These are phyloP conservation scores for Prorops nasuta DNA, from an alignment of 1,140 invertebrate species.

Conservation along the genomic window DNA sequence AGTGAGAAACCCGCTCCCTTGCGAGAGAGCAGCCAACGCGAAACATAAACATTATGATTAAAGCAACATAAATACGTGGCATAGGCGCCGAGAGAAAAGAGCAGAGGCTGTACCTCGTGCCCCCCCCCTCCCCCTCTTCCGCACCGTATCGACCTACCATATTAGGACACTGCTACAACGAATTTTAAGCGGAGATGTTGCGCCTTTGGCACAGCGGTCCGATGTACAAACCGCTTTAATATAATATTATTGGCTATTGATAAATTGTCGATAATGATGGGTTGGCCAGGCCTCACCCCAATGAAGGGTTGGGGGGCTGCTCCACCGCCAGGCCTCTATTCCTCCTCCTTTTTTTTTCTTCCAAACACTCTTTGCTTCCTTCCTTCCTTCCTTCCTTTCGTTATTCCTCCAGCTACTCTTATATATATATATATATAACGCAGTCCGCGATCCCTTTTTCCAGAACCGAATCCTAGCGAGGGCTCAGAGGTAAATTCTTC, in stretches of 20 bases:
- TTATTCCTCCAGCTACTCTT: slow-evolving; percentile 11
- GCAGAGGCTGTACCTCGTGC: neutral
- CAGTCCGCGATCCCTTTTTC: neutral
- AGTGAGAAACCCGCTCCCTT: no score
- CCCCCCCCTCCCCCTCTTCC: no score
- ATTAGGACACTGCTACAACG: slow-evolving; percentile 6
- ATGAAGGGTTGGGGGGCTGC: slow-evolving; percentile 12
- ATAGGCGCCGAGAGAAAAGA: slow-evolving; percentile 22
- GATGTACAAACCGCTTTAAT: slow-evolving; percentile 48
- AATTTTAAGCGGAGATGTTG: slow-evolving; percentile 29
- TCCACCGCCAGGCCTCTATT: neutral
- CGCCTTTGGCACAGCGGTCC: slow-evolving; percentile 32
- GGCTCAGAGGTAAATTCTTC: neutral
- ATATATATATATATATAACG: no score
- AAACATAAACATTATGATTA: slow-evolving; percentile 50
- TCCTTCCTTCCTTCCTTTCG: neutral
- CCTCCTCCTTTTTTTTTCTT: neutral
- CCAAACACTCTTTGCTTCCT: slow-evolving; percentile 1
- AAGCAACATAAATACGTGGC: slow-evolving; percentile 46
- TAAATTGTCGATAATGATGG: slow-evolving; percentile 60
- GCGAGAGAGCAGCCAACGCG: neutral
- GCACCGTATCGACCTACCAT: no score
- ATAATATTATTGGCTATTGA: slow-evolving; percentile 61
- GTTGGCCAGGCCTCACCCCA: slow-evolving; percentile 28
- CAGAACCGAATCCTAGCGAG: slow-evolving; percentile 1